These are phyloP conservation scores for Ceratitis capitata DNA, from an alignment of 1,140 invertebrate genomes.

Conservation along the genomic window DNA sequence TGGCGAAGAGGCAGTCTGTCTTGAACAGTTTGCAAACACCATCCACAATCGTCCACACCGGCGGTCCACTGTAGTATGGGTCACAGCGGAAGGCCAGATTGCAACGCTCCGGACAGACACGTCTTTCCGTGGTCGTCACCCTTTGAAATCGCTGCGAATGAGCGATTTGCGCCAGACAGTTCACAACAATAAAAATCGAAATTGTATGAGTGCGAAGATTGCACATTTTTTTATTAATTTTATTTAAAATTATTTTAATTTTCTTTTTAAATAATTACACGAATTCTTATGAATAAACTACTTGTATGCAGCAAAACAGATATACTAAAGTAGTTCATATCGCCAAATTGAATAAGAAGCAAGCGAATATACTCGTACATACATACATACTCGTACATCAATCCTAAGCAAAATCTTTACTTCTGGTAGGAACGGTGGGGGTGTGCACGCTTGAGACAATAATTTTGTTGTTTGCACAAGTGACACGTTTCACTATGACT, in stretches of 20 bases:
- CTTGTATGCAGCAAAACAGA: not conserved
- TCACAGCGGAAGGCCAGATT: not conserved
- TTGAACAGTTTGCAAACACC: constrained; percentile 30
- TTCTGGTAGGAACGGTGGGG: not conserved
- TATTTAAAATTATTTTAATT: not conserved
- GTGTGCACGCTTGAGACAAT: not conserved
- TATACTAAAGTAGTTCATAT: not conserved
- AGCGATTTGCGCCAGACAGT: not conserved
- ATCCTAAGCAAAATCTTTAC: not conserved
- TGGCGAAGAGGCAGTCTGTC: not conserved
- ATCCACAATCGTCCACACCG: not conserved
- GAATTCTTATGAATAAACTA: not conserved
- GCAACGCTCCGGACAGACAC: not conserved
- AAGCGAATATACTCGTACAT: too few relatives aligned
- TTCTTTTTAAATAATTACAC: not conserved
- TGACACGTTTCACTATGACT: not conserved
- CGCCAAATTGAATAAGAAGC: not conserved
- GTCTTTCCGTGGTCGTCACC: not conserved
- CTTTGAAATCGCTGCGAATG: not conserved
- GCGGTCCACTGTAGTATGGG: not conserved
- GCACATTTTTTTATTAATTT: not conserved
- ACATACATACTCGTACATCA: too few relatives aligned
- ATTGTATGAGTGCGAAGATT: not conserved
- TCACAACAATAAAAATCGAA: not conserved
- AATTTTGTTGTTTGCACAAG: not conserved